Conservation (phyloP, 2,888 invertebrate genomes). For the Leptinotarsa peninsularis region DNA sequence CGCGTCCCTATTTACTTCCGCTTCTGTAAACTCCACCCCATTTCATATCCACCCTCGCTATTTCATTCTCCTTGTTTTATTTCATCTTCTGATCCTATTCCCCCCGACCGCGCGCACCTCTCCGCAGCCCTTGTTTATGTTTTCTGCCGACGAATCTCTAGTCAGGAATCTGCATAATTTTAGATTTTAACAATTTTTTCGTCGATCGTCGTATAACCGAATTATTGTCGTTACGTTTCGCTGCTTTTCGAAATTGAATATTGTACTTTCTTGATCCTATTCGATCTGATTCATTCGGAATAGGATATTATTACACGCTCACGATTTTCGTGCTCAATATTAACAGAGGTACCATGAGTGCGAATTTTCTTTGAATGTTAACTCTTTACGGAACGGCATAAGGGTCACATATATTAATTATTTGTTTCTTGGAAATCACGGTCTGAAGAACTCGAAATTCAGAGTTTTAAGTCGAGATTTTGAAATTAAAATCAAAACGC, state of each 20-base stretch:
- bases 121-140: slow-evolving; percentile 57
- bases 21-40: slow-evolving; percentile 69
- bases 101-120: slow-evolving; percentile 43
- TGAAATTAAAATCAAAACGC: too few species aligned
- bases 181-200: slow-evolving; percentile 61
- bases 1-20: slow-evolving; percentile 71
- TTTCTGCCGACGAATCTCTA: slow-evolving; percentile 62
- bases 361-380: neutral
- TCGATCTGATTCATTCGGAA: slow-evolving; percentile 35
- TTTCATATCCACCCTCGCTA: slow-evolving; percentile 68
- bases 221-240: slow-evolving; percentile 44
- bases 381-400: neutral
- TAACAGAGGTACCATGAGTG: neutral
- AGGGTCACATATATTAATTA: too few species aligned
- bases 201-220: slow-evolving; percentile 49
- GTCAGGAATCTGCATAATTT: slow-evolving; percentile 65
- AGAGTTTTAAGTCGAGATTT: too few species aligned
- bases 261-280: slow-evolving; percentile 37
- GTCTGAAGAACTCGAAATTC: too few species aligned
- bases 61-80: slow-evolving; percentile 68
- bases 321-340: neutral
- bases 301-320: neutral
- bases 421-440: too few species aligned
- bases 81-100: slow-evolving; percentile 65
- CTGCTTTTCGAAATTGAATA: slow-evolving; percentile 47